phyloP scores from a whole-genome alignment of 92 coral and sea anemone species.

The Parazoanthus swiftii region DNA sequence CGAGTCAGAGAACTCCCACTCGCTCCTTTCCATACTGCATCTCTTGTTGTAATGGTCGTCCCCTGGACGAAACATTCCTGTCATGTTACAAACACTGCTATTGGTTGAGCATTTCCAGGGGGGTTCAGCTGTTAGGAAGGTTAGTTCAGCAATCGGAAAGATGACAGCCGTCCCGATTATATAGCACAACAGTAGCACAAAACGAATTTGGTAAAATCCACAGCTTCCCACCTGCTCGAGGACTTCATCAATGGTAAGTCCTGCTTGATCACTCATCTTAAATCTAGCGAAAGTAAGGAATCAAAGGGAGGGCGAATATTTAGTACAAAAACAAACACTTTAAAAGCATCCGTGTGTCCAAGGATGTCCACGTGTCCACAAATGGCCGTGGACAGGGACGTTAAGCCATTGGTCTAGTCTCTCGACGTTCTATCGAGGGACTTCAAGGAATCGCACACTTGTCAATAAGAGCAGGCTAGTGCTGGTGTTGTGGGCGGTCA shows the following conservation, averaged over 20 bases:
- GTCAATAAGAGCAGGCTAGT: too few relatives aligned
- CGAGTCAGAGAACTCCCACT: slow-evolving; percentile 73
- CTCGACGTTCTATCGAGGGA: too few relatives aligned
- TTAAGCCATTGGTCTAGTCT: too few relatives aligned
- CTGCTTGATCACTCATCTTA: neutral
- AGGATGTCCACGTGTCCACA: too few relatives aligned
- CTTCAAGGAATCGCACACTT: too few relatives aligned
- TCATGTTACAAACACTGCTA: slow-evolving; percentile 21
- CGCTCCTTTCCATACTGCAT: slow-evolving; percentile 59
- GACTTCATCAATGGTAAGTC: neutral
- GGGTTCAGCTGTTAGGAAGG: slow-evolving; percentile 12
- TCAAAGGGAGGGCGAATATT: too few relatives aligned
- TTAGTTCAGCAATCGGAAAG: neutral
- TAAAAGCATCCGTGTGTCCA: too few relatives aligned
- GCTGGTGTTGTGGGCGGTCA: too few relatives aligned
- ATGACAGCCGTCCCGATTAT: neutral
- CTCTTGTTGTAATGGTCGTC: slow-evolving; percentile 54
- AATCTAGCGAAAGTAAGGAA: too few relatives aligned
- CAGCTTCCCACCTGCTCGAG: neutral
- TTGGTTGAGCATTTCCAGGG: neutral
- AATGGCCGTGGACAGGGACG: too few relatives aligned
- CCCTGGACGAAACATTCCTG: slow-evolving; percentile 52
- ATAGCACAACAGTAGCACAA: neutral
- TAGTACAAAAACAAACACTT: too few relatives aligned
- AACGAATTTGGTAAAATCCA: neutral